These are phyloP conservation scores for Styela clava DNA, from an alignment of 23 tunicate species.

Conservation along the genomic window DNA sequence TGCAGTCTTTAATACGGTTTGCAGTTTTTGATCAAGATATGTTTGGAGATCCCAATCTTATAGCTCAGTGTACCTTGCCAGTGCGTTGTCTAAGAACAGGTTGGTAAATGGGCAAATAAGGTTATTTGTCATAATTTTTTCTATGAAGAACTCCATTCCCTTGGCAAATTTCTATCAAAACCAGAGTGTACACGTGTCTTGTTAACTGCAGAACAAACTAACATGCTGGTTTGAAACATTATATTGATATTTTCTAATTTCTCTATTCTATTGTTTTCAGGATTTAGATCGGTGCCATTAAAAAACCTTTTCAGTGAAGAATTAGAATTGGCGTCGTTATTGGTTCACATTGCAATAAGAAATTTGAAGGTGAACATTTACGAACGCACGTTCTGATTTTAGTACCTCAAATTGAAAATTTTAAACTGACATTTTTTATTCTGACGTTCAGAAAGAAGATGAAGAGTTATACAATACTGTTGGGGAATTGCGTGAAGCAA, in stretches of 20 bases:
- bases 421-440: neutral
- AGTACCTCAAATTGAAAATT: neutral
- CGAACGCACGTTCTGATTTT: neutral
- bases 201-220: too few relatives aligned
- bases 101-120: neutral
- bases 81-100: slow-evolving; percentile 76
- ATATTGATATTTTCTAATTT: neutral
- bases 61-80: slow-evolving; percentile 67
- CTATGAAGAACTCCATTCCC: neutral
- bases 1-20: slow-evolving; percentile 55
- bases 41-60: slow-evolving; percentile 92
- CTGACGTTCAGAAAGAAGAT: slow-evolving; percentile 50
- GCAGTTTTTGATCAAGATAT: slow-evolving; percentile 90
- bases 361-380: slow-evolving; percentile 33
- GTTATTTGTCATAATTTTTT: neutral
- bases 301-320: slow-evolving; percentile 63
- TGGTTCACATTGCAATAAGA: slow-evolving; percentile 74
- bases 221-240: too few relatives aligned
- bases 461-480: slow-evolving; percentile 51
- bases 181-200: too few relatives aligned
- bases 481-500: slow-evolving; percentile 54
- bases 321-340: slow-evolving; percentile 55
- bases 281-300: slow-evolving; percentile 74
- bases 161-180: too few relatives aligned
- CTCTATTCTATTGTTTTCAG: slow-evolving; percentile 18